Evolutionary conservation across 2,888 invertebrate species (phyloP), one percentile per base, ranked within the genome.

Genomic region (Liopterus haemorrhoidalis): DNA sequence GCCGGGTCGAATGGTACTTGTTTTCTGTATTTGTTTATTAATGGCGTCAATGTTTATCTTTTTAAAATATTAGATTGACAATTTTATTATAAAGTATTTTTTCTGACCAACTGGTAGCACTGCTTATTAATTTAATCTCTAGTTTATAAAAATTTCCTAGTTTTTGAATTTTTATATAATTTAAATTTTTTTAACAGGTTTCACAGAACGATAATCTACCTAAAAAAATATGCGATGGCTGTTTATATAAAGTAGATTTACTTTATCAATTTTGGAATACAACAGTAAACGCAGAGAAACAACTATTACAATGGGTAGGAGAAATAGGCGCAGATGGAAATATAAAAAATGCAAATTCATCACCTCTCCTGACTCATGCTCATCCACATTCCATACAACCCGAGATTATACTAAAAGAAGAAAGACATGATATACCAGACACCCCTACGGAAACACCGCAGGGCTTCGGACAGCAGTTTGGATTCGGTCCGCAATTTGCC

Each of bases 221-320:
- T 40, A 80, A 82, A 66, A 81, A 77, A 64, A 78, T 83, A 57
- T 83, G 83, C 62, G 78, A 81, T 64, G 76, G 74, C 53, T 83
- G 83, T 64, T 77, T 78, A 64, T 78, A 76, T 62, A 82, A 81
- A 71, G 73, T 83, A 60, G 82, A 82, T 59, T 75, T 79, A 64
- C 71, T 79, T 57, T 82, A 82, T 65, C 76, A 81, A 64, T 83
- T 83, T 66, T 81, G 81, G 70, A 82, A 79, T 59, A 78, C 78
- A 56, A 75, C 79, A 38, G 75, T 76, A 6, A 80, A 76, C 64
- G 75, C 79, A 25, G 82, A 82, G 58, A 77, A 78, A 54, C 66
- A 67, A 49, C 54, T 69, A 42, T 48, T 65, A 46, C 52, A 60
- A 54, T 68, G 66, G 67, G 50, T 68, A 28, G 59, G 57, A 9